A percentile compares a stretch with the other conserved stretches of the same genome.
These are phyloP conservation scores for Florisuga fusca DNA, from an alignment of 2,797 vertebrate species.

Conservation along the genomic window DNA sequence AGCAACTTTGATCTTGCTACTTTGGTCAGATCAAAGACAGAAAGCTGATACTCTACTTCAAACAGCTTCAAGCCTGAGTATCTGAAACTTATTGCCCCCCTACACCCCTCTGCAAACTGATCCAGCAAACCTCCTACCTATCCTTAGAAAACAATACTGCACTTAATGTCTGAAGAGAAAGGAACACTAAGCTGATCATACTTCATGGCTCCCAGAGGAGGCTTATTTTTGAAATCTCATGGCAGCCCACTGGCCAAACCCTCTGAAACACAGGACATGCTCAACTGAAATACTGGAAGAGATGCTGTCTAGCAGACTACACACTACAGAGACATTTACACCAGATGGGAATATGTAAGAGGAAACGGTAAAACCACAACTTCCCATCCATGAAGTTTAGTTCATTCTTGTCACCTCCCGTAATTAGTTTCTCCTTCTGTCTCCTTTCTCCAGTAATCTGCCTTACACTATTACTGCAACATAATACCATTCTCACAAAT, in stretches of 20 bases:
- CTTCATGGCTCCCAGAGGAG: not conserved
- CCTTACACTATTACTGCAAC: not conserved
- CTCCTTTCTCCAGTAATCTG: not conserved
- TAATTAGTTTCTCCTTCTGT: not conserved
- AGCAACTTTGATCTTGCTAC: not conserved
- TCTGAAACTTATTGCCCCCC: not conserved
- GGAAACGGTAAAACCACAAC: conserved; percentile 29
- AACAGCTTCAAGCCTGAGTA: not conserved
- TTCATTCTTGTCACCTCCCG: not conserved
- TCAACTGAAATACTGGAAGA: not conserved
- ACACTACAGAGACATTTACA: not conserved
- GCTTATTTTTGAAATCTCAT: not conserved
- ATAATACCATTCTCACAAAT: not conserved
- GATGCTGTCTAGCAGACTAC: not conserved
- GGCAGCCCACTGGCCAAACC: not conserved
- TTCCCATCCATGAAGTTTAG: conserved; percentile 46
- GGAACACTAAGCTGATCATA: not conserved
- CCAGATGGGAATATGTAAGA: not conserved
- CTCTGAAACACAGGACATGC: not conserved
- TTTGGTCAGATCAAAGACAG: not conserved
- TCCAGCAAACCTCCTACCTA: not conserved
- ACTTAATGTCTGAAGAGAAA: not conserved
- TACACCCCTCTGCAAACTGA: not conserved
- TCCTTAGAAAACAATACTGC: not conserved
- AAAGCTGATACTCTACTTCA: not conserved